Evolutionary conservation across 2,797 vertebrate genomes (phyloP).

Genomic region (Epinephelus coioides): DNA sequence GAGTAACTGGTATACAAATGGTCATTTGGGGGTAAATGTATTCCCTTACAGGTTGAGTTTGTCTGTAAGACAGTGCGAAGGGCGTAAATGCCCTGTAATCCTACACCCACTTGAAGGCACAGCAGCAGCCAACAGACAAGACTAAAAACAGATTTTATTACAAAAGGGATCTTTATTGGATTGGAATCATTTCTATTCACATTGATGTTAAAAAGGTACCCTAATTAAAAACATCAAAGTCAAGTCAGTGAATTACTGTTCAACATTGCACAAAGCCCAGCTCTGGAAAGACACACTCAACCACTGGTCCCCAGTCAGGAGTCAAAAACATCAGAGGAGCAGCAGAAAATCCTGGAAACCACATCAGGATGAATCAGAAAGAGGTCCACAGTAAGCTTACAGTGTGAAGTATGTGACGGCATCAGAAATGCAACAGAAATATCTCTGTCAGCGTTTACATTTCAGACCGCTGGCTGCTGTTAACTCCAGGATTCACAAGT

Average conservation of each 20-base stretch:
- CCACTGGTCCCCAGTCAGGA: constrained; percentile 36
- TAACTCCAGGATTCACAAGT: not conserved
- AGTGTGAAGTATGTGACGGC: not conserved
- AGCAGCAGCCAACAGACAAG: not conserved
- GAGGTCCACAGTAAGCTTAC: not conserved
- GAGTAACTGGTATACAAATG: no score
- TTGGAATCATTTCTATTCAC: constrained; percentile 56
- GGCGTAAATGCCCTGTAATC: rapidly evolving
- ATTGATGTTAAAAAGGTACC: constrained; percentile 33
- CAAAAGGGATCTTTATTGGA: constrained; percentile 65
- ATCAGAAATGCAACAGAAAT: not conserved
- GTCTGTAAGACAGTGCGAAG: not conserved
- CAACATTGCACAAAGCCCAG: constrained; percentile 79
- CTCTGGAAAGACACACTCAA: constrained; percentile 22
- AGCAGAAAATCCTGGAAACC: constrained; percentile 18
- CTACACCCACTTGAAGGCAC: not conserved
- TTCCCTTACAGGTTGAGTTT: no score
- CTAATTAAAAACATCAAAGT: constrained; percentile 44
- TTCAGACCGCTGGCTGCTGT: not conserved
- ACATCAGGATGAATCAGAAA: not conserved
- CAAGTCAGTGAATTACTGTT: constrained; percentile 46
- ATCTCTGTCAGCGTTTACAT: not conserved
- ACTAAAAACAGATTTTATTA: not conserved
- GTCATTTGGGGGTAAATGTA: no score
- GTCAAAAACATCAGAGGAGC: constrained; percentile 9